A percentile compares a stretch with the other conserved stretches of the same genome.
Conservation (phyloP, 2,888 invertebrate species). For the Argyresthia albistria region DNA sequence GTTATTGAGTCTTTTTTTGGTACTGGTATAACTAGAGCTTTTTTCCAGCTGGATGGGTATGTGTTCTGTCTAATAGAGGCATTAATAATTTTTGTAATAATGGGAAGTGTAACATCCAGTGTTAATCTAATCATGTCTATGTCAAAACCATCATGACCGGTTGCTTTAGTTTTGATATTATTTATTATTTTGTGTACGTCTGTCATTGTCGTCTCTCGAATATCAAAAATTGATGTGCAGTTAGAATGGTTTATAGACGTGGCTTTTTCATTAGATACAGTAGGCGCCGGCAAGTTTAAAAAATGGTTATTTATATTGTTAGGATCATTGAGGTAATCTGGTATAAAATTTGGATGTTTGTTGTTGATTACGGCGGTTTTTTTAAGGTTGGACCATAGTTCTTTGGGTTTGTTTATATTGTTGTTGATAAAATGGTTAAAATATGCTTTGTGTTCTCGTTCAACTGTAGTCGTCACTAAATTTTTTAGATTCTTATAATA, state of each 20-base stretch:
- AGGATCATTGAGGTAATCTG: background rate
- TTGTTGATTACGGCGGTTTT: background rate
- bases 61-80: conserved; percentile 4
- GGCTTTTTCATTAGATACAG: background rate
- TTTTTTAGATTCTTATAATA: conserved; percentile 9
- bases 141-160: conserved; percentile 8
- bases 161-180: conserved; percentile 8
- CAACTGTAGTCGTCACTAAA: conserved; percentile 5
- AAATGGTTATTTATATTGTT: conserved; percentile 4
- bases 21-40: conserved; percentile 9
- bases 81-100: conserved; percentile 10
- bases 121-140: conserved; percentile 11
- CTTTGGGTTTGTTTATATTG: conserved; percentile 7
- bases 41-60: conserved; percentile 10
- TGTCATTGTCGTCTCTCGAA: background rate
- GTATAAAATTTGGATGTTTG: background rate
- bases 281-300: background rate
- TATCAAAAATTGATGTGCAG: background rate
- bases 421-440: conserved; percentile 10
- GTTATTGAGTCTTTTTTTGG: conserved; percentile 9
- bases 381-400: conserved; percentile 8
- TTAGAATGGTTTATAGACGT: background rate
- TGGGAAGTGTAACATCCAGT: conserved; percentile 6
- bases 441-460: conserved; percentile 12
- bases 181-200: conserved; percentile 8